Percentiles rank a stretch among this genome's conserved stretches.
Evolutionary conservation across 2,797 vertebrate species (phyloP).

Genomic region (Loris lydekkerianus): DNA sequence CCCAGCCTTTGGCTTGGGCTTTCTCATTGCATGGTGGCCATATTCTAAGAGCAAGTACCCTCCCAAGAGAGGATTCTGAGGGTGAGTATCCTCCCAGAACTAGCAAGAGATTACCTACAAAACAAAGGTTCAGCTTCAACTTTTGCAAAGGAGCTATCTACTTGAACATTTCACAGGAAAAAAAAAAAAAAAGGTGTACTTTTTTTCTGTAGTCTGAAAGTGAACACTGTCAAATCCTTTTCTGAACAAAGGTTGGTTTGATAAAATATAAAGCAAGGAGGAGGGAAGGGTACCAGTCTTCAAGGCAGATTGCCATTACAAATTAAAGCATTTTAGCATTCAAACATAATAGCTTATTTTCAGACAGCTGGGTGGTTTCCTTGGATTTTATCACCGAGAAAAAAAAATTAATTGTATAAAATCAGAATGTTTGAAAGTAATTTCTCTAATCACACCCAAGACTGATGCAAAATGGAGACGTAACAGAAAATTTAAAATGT

Average conservation of each 20-base stretch:
- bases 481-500: constrained; percentile 63
- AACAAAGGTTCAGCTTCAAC: not conserved
- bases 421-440: constrained; percentile 69
- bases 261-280: constrained; percentile 1
- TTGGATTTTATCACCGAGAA: constrained; percentile 66
- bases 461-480: constrained; percentile 46
- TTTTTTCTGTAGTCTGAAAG: constrained; percentile 29
- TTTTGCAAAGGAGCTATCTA: not conserved
- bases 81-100: not conserved
- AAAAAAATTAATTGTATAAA: constrained; percentile 75
- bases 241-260: constrained; percentile 22
- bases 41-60: no score
- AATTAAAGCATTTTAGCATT: constrained; percentile 53
- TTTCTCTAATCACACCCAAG: constrained; percentile 66
- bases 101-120: not conserved
- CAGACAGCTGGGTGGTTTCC: constrained; percentile 52
- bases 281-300: not conserved
- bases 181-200: not conserved
- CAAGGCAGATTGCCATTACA: not conserved
- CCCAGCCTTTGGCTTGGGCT: no score
- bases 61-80: no score
- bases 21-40: no score
- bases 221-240: constrained; percentile 1
- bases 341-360: constrained; percentile 39
- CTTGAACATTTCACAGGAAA: not conserved